phyloP scores from a whole-genome alignment of 2,888 invertebrate genomes.

The Phymatocera aterrima region DNA sequence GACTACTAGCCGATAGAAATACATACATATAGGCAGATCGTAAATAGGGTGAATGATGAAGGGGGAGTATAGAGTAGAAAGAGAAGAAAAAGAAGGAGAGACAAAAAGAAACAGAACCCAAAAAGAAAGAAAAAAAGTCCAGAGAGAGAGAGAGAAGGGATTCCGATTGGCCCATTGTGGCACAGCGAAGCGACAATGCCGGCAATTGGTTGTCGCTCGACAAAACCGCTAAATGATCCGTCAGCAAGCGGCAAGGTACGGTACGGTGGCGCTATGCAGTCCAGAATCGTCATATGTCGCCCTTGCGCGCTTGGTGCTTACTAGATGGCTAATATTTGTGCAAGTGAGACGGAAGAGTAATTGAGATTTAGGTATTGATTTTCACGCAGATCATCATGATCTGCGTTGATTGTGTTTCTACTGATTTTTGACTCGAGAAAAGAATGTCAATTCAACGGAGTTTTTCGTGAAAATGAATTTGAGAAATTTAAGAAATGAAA shows the following conservation, averaged over 20 bases:
- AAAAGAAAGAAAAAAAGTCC: conserved; percentile 61
- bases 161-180: conserved; percentile 76
- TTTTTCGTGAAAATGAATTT: too few relatives aligned
- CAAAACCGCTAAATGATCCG: conserved; percentile 76
- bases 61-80: too few relatives aligned
- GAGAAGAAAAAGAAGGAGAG: conserved; percentile 44
- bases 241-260: conserved; percentile 58
- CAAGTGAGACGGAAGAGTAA: too few relatives aligned
- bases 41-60: conserved; percentile 21
- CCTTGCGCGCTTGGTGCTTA: too few relatives aligned
- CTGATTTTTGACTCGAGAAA: too few relatives aligned
- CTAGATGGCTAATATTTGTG: too few relatives aligned
- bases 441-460: too few relatives aligned
- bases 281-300: not conserved
- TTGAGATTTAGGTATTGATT: too few relatives aligned
- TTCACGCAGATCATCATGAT: too few relatives aligned
- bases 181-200: conserved; percentile 74
- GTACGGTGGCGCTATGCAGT: conserved; percentile 45
- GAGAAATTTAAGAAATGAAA: too few relatives aligned
- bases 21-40: not conserved
- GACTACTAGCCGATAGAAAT: too few relatives aligned
- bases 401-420: too few relatives aligned
- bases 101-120: conserved; percentile 51
- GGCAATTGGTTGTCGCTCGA: conserved; percentile 75
- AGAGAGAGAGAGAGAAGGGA: conserved; percentile 66